A percentile compares a stretch with the other conserved stretches of the same genome.
These are phyloP conservation scores for Crossocerus cetratus DNA, from an alignment of 2,888 invertebrate species.

Conservation along the genomic window DNA sequence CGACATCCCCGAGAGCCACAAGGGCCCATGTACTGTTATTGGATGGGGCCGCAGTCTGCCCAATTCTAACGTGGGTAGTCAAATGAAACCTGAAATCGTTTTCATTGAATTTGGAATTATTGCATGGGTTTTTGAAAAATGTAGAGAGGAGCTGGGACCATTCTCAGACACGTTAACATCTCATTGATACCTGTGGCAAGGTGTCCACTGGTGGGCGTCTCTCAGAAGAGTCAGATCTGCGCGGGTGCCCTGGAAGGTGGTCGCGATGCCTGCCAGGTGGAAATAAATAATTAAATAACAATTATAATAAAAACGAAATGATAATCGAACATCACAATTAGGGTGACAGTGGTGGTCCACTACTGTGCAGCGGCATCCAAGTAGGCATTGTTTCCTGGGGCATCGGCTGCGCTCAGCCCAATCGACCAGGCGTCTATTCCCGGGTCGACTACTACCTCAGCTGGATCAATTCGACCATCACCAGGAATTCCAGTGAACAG, in stretches of 20 bases:
- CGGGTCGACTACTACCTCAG: conserved; percentile 63
- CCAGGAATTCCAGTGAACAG: conserved; percentile 28
- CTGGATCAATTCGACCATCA: conserved; percentile 62
- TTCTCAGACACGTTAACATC: conserved; percentile 59
- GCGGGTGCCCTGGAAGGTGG: conserved; percentile 64
- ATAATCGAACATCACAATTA: conserved; percentile 32
- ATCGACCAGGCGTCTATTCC: conserved; percentile 65
- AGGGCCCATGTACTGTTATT: conserved; percentile 42
- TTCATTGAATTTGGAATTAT: not conserved
- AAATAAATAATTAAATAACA: not conserved
- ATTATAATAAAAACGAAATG: conserved; percentile 12
- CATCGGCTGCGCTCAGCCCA: conserved; percentile 59
- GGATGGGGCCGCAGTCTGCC: conserved; percentile 61
- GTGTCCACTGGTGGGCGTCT: conserved; percentile 40
- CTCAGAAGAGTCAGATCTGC: conserved; percentile 57
- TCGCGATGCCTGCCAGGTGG: conserved; percentile 63
- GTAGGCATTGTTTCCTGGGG: conserved; percentile 70
- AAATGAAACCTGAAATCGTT: not conserved
- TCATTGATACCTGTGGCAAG: conserved; percentile 53
- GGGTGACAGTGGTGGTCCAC: conserved; percentile 71
- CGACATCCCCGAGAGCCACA: conserved; percentile 43
- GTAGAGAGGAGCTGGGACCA: conserved; percentile 41
- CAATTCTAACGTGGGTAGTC: conserved; percentile 41
- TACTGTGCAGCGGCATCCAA: conserved; percentile 61
- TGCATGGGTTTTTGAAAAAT: not conserved